Conservation (phyloP, 2,797 vertebrate species). For the Mus minutoides region DNA sequence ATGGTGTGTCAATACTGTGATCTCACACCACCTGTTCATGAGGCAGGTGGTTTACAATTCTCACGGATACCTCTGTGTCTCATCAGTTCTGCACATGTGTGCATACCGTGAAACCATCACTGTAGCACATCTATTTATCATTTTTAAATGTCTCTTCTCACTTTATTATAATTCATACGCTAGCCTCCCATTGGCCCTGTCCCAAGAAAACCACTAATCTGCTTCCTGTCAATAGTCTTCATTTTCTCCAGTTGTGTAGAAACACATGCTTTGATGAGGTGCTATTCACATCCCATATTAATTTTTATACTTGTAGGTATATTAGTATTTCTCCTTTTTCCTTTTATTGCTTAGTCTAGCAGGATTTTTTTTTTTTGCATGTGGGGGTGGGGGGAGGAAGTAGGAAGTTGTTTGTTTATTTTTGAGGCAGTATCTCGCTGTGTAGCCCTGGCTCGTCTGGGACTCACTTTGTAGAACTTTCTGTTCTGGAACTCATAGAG, state of each 20-base stretch:
- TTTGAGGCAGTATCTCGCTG: neutral
- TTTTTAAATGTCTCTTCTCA: neutral
- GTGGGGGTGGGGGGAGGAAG: too few relatives aligned
- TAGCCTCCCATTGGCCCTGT: neutral
- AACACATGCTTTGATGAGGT: neutral
- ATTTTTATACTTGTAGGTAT: neutral
- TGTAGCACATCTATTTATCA: neutral
- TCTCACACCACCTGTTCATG: neutral
- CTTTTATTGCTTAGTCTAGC: neutral
- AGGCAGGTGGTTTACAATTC: rapidly evolving
- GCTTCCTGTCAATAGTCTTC: neutral
- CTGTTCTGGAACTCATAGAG: neutral
- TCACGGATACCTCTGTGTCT: neutral
- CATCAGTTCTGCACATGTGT: neutral
- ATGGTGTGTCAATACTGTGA: neutral
- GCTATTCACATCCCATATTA: neutral
- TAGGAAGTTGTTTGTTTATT: neutral
- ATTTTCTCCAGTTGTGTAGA: neutral
- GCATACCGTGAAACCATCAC: neutral
- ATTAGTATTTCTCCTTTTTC: neutral
- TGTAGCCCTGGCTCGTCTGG: neutral
- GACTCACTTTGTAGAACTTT: neutral
- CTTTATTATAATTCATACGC: neutral
- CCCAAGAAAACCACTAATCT: neutral
- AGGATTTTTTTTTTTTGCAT: neutral